A percentile compares a stretch with the other conserved stretches of the same genome.
Evolutionary conservation across 2,113 vertebrate genomes (phyloP).

Genomic region (Caretta caretta): DNA sequence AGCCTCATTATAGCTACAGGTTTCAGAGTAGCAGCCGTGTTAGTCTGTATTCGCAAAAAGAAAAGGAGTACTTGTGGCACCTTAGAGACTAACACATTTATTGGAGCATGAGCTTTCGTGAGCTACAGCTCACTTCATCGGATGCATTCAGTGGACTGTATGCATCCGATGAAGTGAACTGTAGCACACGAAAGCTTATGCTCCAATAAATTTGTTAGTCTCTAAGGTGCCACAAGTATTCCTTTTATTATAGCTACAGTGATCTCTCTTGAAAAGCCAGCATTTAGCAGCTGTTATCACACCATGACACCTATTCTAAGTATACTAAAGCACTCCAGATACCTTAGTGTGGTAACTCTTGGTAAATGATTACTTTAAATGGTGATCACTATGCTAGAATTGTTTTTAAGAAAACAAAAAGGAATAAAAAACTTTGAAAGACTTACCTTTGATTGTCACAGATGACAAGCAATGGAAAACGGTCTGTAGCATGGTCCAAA

Average conservation of each 20-base stretch:
- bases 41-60: no score
- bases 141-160: no score
- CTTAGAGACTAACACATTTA: no score
- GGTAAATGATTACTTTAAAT: background rate
- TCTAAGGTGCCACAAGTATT: no score
- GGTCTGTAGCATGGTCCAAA: background rate
- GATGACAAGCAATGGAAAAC: accelerated
- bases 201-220: no score
- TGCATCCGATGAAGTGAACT: no score
- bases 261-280: background rate
- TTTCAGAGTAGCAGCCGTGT: no score
- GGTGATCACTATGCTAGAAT: accelerated
- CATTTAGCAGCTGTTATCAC: background rate
- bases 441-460: background rate
- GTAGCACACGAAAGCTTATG: no score
- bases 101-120: no score
- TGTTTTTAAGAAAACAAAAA: background rate
- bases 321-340: background rate
- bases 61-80: no score
- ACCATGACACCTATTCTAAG: background rate
- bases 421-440: background rate
- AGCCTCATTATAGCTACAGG: background rate
- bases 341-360: accelerated
- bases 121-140: no score
- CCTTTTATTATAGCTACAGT: background rate